Evolutionary conservation across 2,888 invertebrate genomes (phyloP).

Genomic region (Mechanitis messenoides): DNA sequence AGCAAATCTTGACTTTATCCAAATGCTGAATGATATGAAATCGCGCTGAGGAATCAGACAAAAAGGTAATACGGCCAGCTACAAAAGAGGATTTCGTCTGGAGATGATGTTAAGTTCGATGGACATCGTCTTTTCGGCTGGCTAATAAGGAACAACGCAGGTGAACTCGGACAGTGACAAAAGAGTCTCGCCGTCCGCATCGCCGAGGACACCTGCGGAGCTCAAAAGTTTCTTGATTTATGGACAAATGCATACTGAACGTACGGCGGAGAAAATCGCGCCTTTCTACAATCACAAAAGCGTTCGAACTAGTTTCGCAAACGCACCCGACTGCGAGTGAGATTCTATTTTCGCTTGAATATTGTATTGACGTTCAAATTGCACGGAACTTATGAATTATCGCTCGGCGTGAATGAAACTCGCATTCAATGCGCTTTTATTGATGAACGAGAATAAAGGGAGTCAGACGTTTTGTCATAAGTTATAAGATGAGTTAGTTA

Average conservation of each 20-base stretch:
- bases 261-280: constrained; percentile 61
- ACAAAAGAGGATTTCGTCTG: constrained; percentile 11
- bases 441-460: constrained; percentile 17
- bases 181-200: constrained; percentile 39
- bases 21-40: constrained; percentile 20
- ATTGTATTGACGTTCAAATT: constrained; percentile 28
- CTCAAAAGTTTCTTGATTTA: constrained; percentile 52
- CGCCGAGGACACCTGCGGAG: constrained; percentile 56
- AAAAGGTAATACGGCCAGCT: constrained; percentile 15
- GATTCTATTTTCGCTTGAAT: constrained; percentile 26
- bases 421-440: constrained; percentile 25
- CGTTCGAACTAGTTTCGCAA: constrained; percentile 34
- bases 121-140: constrained; percentile 40
- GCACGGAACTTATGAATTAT: constrained; percentile 31
- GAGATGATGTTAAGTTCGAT: constrained; percentile 28
- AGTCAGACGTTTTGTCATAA: constrained; percentile 5
- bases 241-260: constrained; percentile 42
- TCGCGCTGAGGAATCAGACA: constrained; percentile 23
- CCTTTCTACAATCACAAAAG: constrained; percentile 43
- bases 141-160: constrained; percentile 56
- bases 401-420: constrained; percentile 24
- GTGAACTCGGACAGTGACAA: constrained; percentile 53
- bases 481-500: constrained; percentile 1
- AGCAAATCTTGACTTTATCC: constrained; percentile 28
- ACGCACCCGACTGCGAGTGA: constrained; percentile 25